Evolutionary conservation across 2,113 vertebrate genomes (phyloP).

Genomic region (Elephantulus edwardii): DNA sequence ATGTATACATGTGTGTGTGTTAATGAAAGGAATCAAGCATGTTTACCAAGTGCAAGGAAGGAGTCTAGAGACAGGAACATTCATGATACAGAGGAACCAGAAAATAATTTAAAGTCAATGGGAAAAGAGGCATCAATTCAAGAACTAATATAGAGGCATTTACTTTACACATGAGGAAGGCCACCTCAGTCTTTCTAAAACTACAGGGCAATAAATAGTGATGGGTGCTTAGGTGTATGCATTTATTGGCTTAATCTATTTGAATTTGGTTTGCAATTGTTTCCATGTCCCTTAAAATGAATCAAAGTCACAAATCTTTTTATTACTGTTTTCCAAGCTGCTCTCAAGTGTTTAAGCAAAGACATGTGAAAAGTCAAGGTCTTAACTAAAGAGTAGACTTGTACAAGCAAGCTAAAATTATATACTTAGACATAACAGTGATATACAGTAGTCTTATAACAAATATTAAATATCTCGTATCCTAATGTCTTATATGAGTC

Average conservation of each 20-base stretch:
- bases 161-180: background rate
- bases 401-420: background rate
- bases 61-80: background rate
- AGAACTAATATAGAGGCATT: background rate
- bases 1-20: background rate
- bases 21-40: background rate
- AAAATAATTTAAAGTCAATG: background rate
- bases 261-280: background rate
- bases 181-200: background rate
- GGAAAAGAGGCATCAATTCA: background rate
- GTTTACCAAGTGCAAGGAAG: background rate
- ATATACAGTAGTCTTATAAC: background rate
- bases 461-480: background rate
- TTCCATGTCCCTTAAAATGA: constrained; percentile 21
- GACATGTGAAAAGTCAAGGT: background rate
- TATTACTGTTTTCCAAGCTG: background rate
- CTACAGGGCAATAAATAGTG: background rate
- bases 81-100: background rate
- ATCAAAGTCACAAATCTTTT: constrained; percentile 11
- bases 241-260: background rate
- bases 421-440: background rate
- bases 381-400: background rate
- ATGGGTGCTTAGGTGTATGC: background rate
- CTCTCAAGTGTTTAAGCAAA: constrained; percentile 10
- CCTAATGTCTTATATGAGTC: background rate